Base-by-base conservation (phyloP, 2,797 vertebrate genomes). In the Sebastes itinus region DNA sequence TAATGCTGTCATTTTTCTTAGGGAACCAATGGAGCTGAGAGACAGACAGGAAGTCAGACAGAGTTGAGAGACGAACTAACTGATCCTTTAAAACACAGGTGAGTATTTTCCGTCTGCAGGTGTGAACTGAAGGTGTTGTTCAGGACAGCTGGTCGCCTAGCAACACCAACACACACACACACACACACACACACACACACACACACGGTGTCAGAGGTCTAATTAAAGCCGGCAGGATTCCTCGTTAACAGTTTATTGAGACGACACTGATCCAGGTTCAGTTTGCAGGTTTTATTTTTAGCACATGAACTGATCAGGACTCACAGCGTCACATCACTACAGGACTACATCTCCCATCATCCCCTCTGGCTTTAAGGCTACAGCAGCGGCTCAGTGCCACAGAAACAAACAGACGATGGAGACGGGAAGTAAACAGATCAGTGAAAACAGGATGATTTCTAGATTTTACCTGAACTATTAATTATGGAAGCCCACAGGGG, bases 321-420 rank as follows among this genome's bases (percentile, higher is more conserved):
- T 52, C 49, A 52, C 42, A 54, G 33, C 27, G 74, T 83, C 76
- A 74, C 46, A 13, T 16, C 46, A 42, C 28, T 11, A 14, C 22
- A 11, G 23, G 32, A 87, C 87, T 88, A 85, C 84, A 83, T 83
- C 25, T 86, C 85, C 88, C 87, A 88, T 66, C 74, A 91, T 78
- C 27, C 90, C 52, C 67, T 83, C 70, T 79, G 65, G 79, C 25
- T 49, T 90, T 89, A 52, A 88, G 91, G 89, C 88, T 81, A 83
- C 78, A 79, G 80, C 83, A 79, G 80, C 83, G 66, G 72, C 49
- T 75, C n/a, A 2, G 32, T 52, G 13, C 65, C 28, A 58, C 54
- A 20, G 23, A 76, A 22, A 64, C 28, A 72, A 52, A 9, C 27
- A 20, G 16, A 18, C 0, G 42, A 46, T 46, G 38, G 38, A 46